Conservation (phyloP, 2,797 vertebrate genomes). For the Neoniphon sammara region DNA sequence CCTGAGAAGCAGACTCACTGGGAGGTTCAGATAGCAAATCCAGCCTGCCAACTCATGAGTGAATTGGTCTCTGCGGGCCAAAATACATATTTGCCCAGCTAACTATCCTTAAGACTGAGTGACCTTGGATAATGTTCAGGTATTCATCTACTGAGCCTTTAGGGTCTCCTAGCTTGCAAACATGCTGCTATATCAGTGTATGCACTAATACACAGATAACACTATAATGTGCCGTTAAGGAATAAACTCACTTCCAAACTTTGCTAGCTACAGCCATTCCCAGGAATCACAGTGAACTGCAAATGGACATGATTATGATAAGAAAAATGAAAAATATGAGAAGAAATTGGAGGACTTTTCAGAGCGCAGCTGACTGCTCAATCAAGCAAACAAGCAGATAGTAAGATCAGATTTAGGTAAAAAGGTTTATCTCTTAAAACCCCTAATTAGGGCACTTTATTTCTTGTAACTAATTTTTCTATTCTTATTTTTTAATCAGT, state of each 20-base stretch:
- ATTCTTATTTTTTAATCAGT: no score
- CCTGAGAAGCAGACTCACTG: slow-evolving; percentile 41
- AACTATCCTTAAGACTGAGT: slow-evolving; percentile 68
- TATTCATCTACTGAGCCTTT: slow-evolving; percentile 18
- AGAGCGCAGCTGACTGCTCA: background rate
- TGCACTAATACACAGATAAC: background rate
- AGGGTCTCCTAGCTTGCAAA: slow-evolving; percentile 58
- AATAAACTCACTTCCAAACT: slow-evolving; percentile 31
- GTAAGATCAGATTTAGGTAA: no score
- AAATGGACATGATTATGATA: slow-evolving; percentile 1
- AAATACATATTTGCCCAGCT: slow-evolving; percentile 66
- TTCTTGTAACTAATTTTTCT: no score
- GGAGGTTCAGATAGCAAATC: slow-evolving; percentile 38
- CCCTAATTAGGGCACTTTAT: no score
- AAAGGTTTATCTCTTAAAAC: no score
- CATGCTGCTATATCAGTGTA: slow-evolving; percentile 32
- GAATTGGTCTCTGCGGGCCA: slow-evolving; percentile 58
- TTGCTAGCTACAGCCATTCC: slow-evolving; percentile 8
- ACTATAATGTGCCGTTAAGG: slow-evolving; percentile 46
- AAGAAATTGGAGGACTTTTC: background rate
- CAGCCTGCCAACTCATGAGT: slow-evolving; percentile 57
- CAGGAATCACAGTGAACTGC: slow-evolving; percentile 5
- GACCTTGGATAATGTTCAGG: slow-evolving; percentile 70
- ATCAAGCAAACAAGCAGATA: background rate
- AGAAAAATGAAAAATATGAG: slow-evolving; percentile 2